Evolutionary conservation across 2,888 invertebrate species (phyloP).

Genomic region (Crematogaster levior): DNA sequence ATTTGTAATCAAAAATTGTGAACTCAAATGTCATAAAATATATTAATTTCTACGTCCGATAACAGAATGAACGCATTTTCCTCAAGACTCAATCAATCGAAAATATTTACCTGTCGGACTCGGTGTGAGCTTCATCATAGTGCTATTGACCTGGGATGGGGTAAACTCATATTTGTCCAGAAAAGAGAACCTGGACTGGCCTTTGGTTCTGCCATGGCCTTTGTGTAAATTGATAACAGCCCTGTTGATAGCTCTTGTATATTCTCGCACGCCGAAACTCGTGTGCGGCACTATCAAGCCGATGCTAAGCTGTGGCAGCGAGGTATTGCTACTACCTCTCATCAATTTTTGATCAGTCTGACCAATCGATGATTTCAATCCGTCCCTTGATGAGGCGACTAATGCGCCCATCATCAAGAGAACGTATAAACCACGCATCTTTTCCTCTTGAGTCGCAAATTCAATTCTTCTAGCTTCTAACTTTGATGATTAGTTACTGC

Average conservation of each 20-base stretch:
- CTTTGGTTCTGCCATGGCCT: constrained; percentile 84
- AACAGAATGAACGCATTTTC: background rate
- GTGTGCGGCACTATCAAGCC: constrained; percentile 89
- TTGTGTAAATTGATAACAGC: constrained; percentile 88
- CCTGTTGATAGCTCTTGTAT: constrained; percentile 89
- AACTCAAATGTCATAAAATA: background rate
- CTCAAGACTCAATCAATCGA: constrained; percentile 11
- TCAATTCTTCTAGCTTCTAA: background rate
- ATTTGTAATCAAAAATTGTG: background rate
- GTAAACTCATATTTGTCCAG: constrained; percentile 89
- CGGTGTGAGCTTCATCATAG: constrained; percentile 90
- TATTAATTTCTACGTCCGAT: background rate
- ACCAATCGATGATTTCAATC: constrained; percentile 71
- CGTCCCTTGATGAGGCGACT: constrained; percentile 70
- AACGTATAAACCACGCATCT: constrained; percentile 60
- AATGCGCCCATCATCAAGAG: constrained; percentile 73
- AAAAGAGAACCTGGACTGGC: constrained; percentile 87
- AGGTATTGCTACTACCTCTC: constrained; percentile 63
- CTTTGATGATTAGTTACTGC: background rate
- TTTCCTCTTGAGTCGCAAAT: constrained; percentile 19
- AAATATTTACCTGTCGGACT: constrained; percentile 90
- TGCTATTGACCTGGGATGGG: constrained; percentile 88
- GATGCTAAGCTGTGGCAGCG: constrained; percentile 85
- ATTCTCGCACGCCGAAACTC: constrained; percentile 89
- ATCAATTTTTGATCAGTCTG: constrained; percentile 52